Evolutionary conservation across 2,797 vertebrate species (phyloP).

Genomic region (Takifugu rubripes): DNA sequence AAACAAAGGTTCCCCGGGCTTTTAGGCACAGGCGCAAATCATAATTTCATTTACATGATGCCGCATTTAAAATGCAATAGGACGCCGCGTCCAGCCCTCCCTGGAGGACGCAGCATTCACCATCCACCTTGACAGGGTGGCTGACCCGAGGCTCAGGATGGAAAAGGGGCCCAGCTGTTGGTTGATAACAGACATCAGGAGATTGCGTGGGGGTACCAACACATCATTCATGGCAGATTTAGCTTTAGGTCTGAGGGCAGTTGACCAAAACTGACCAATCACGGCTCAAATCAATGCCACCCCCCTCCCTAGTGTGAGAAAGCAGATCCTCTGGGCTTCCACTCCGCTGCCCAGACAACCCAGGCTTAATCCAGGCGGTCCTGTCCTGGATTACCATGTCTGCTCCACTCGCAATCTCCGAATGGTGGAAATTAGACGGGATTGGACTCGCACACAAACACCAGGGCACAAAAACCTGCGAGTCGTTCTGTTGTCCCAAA

Average conservation of each 20-base stretch:
- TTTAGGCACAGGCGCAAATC: neutral
- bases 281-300: slow-evolving; percentile 32
- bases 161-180: slow-evolving; percentile 30
- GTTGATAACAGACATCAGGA: neutral
- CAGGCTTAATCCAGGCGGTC: slow-evolving; percentile 60
- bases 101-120: slow-evolving; percentile 27
- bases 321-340: slow-evolving; percentile 49
- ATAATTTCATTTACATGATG: neutral
- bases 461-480: neutral
- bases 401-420: slow-evolving; percentile 46
- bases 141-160: slow-evolving; percentile 31
- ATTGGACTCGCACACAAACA: slow-evolving; percentile 32
- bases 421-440: slow-evolving; percentile 55
- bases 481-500: slow-evolving; percentile 27
- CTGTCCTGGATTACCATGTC: slow-evolving; percentile 66
- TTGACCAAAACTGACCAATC: slow-evolving; percentile 36
- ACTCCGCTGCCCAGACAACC: slow-evolving; percentile 62
- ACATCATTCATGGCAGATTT: neutral
- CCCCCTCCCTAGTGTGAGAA: slow-evolving; percentile 33
- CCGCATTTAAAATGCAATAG: neutral
- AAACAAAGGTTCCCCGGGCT: neutral
- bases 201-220: slow-evolving; percentile 9
- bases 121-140: slow-evolving; percentile 30
- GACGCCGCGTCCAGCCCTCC: neutral
- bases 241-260: slow-evolving; percentile 14